A percentile compares a stretch with the other conserved stretches of the same genome.
These are phyloP conservation scores for Lutjanus campechanus DNA, from an alignment of 2,797 vertebrate genomes.

Conservation along the genomic window DNA sequence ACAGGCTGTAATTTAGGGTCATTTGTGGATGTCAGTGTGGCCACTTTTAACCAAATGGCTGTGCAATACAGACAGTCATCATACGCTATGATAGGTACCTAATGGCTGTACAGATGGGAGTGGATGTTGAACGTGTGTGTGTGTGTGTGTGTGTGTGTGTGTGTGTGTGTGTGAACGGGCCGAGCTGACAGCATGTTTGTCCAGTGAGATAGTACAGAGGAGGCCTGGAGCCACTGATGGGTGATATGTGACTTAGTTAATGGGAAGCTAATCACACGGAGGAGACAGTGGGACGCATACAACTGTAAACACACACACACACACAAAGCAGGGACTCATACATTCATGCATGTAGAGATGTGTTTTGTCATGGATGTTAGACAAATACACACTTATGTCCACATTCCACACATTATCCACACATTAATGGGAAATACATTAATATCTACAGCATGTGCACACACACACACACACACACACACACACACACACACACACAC, in stretches of 20 bases:
- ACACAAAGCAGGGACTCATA: constrained; percentile 15
- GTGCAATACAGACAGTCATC: constrained; percentile 60
- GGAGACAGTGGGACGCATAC: constrained; percentile 67
- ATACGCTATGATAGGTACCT: constrained; percentile 67
- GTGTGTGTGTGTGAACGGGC: constrained; percentile 24
- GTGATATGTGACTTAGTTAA: constrained; percentile 80
- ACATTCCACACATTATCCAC: constrained; percentile 46
- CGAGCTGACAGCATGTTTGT: constrained; percentile 75
- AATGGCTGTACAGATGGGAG: constrained; percentile 64
- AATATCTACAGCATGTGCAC: constrained; percentile 14
- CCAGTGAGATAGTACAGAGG: constrained; percentile 75
- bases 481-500: constrained; percentile 2
- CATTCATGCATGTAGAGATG: constrained; percentile 13
- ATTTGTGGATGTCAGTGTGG: constrained; percentile 50
- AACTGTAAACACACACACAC: constrained; percentile 70
- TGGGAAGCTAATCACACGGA: constrained; percentile 80
- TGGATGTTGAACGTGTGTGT: constrained; percentile 26
- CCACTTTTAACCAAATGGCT: constrained; percentile 63
- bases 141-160: constrained; percentile 18
- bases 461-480: constrained; percentile 24
- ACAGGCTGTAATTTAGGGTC: constrained; percentile 48
- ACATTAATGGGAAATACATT: constrained; percentile 44
- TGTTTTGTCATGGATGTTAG: constrained; percentile 9
- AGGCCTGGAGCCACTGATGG: constrained; percentile 75
- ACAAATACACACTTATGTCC: constrained; percentile 29